These are phyloP conservation scores for Siphamia tubifer DNA, from an alignment of 2,113 vertebrate genomes.

Conservation along the genomic window DNA sequence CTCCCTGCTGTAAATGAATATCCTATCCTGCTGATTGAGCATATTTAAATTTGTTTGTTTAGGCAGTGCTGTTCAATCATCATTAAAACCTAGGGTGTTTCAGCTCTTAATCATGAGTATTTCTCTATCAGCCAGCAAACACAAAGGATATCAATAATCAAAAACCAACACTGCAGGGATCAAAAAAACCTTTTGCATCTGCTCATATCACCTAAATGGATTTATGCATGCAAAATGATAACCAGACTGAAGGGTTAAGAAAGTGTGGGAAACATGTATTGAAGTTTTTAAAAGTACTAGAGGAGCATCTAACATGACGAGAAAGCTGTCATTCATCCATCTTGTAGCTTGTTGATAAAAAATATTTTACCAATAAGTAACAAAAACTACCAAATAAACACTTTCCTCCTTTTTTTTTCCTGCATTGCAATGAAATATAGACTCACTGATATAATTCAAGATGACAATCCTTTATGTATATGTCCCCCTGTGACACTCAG, in stretches of 20 bases:
- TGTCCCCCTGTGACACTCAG: not conserved
- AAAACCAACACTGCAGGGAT: not conserved
- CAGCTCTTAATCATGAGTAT: not conserved
- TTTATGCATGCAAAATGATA: not conserved
- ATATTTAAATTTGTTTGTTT: not conserved
- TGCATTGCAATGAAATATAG: too few relatives aligned
- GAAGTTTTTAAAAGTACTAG: not conserved
- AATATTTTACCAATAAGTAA: too few relatives aligned
- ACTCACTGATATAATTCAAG: too few relatives aligned
- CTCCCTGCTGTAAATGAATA: not conserved
- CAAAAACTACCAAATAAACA: too few relatives aligned
- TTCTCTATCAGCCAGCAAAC: not conserved
- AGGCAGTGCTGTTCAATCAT: not conserved
- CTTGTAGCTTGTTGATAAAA: not conserved
- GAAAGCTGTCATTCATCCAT: not conserved
- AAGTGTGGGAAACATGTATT: not conserved
- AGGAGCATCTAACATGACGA: not conserved
- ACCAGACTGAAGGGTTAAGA: not conserved
- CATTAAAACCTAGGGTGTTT: not conserved
- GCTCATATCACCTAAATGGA: too few relatives aligned
- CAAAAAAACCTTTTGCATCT: not conserved
- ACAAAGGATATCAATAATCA: not conserved
- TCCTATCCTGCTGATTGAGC: not conserved
- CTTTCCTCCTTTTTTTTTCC: too few relatives aligned
- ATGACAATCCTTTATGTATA: not conserved